Conservation (phyloP, 2,797 vertebrate genomes). For the Lepilemur ruficaudatus region DNA sequence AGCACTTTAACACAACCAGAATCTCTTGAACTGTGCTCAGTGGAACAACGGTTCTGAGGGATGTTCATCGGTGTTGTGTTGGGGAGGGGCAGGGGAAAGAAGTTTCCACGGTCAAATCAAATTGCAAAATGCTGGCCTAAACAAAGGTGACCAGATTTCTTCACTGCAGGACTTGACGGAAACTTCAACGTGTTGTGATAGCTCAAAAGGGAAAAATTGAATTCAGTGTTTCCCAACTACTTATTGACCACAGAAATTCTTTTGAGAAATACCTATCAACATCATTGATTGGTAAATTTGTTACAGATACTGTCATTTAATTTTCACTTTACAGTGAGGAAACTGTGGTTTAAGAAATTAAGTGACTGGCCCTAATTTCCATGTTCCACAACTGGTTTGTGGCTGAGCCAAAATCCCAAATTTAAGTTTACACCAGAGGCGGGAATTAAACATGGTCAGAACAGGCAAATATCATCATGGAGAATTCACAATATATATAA, state of each 20-base stretch:
- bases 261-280: not conserved
- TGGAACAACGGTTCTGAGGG: not conserved
- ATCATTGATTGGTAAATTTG: not conserved
- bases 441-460: not conserved
- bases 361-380: not conserved
- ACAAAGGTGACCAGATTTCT: not conserved
- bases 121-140: not conserved
- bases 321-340: not conserved
- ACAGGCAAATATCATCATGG: not conserved
- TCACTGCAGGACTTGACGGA: not conserved
- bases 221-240: not conserved
- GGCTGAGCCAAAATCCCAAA: not conserved
- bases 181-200: not conserved
- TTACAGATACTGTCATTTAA: not conserved
- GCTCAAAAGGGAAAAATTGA: not conserved
- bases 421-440: not conserved
- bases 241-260: not conserved
- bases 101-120: not conserved
- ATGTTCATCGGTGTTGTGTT: not conserved
- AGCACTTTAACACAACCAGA: not conserved
- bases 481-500: not conserved
- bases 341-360: not conserved
- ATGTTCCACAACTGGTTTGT: not conserved
- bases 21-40: not conserved
- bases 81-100: not conserved